phyloP scores from a whole-genome alignment of 1,140 invertebrate genomes.

The Aphis gossypii region DNA sequence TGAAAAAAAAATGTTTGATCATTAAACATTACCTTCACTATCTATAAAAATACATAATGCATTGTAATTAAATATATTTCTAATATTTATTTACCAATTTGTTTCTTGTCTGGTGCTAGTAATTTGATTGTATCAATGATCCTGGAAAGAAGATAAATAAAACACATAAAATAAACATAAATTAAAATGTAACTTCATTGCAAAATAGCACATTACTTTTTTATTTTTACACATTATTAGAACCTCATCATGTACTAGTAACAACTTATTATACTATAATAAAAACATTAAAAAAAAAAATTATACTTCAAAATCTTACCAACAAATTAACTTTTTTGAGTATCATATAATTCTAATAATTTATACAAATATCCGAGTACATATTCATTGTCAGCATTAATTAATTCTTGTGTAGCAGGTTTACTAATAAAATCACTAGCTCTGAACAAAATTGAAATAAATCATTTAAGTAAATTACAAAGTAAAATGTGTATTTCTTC shows the following conservation, averaged over 20 bases:
- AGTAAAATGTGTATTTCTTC: not conserved
- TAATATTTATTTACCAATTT: not conserved
- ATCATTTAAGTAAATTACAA: not conserved
- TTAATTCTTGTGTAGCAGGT: conserved; percentile 29
- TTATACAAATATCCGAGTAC: conserved; percentile 29
- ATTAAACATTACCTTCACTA: not conserved
- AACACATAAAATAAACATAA: too few species aligned
- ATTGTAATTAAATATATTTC: not conserved
- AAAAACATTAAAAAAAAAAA: not conserved
- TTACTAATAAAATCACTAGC: conserved; percentile 16
- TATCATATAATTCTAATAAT: not conserved
- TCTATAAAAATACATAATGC: not conserved
- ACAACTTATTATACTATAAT: not conserved
- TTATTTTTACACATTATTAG: too few species aligned
- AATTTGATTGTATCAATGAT: not conserved
- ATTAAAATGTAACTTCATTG: too few species aligned
- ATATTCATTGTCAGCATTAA: not conserved
- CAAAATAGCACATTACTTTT: too few species aligned
- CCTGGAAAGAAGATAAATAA: not conserved
- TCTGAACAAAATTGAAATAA: not conserved
- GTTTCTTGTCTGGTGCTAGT: not conserved
- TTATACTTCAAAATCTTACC: not conserved
- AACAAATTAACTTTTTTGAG: not conserved
- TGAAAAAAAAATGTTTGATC: not conserved
- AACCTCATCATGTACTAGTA: not conserved